These are phyloP conservation scores for Lysandra bellargus DNA, from an alignment of 2,888 invertebrate species.

Conservation along the genomic window DNA sequence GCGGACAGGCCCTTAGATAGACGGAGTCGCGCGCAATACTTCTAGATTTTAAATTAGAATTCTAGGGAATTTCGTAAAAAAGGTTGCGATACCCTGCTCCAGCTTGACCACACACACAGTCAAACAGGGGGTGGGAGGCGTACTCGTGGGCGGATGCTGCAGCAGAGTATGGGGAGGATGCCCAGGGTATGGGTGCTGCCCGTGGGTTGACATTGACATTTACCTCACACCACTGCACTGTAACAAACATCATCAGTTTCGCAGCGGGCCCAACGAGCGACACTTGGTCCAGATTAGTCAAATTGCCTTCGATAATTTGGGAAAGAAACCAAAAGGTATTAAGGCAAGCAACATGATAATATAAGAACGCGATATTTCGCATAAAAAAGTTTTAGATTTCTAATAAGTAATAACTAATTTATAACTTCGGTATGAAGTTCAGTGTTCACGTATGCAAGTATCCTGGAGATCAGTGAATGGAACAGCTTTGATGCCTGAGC, in stretches of 20 bases:
- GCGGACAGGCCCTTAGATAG: no score
- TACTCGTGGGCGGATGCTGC: conserved; percentile 10
- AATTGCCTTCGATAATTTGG: neutral
- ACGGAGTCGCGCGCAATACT: no score
- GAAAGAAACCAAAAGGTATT: neutral
- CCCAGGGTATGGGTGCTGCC: neutral
- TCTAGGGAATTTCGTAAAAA: no score
- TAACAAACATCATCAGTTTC: neutral
- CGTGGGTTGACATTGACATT: neutral
- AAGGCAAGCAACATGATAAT: no score
- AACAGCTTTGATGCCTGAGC: no score
- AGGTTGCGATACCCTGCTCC: neutral
- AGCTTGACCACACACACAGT: neutral
- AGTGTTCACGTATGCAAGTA: no score
- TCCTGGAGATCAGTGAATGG: no score
- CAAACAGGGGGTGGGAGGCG: neutral
- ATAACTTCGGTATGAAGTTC: no score
- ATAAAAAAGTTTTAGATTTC: no score
- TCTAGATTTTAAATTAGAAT: no score
- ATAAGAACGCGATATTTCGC: no score
- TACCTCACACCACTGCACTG: neutral
- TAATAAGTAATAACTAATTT: no score
- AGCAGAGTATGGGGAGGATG: neutral
- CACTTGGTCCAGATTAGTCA: neutral
- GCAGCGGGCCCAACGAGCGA: neutral